Evolutionary conservation across 2,797 vertebrate species (phyloP).

Genomic region (Gastrophryne carolinensis): DNA sequence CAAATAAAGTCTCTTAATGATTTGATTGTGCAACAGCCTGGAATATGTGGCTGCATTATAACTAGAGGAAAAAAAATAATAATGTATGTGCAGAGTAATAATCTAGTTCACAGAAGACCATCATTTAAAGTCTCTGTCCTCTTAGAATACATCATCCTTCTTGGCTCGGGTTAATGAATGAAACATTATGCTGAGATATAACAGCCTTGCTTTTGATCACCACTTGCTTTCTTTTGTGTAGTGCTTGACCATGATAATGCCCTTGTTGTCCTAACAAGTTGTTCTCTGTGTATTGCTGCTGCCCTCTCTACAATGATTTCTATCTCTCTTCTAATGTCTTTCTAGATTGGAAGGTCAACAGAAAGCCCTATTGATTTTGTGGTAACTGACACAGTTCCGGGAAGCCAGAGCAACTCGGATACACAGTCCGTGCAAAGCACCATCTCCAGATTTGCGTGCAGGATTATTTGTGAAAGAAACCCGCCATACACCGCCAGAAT

Average conservation of each 20-base stretch:
- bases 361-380: conserved; percentile 98
- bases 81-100: neutral
- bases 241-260: neutral
- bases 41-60: neutral
- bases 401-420: conserved; percentile 91
- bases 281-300: neutral
- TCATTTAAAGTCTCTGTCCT: neutral
- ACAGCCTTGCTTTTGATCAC: neutral
- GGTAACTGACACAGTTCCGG: conserved; percentile 96
- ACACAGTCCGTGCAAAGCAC: conserved; percentile 97
- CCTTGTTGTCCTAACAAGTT: neutral
- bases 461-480: conserved; percentile 94
- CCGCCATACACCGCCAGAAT: conserved; percentile 93
- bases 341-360: conserved; percentile 92
- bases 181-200: neutral
- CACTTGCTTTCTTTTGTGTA: neutral
- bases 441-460: conserved; percentile 96
- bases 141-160: neutral
- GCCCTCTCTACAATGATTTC: neutral
- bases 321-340: conserved; percentile 42
- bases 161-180: neutral
- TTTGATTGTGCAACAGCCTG: neutral
- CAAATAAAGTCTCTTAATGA: neutral
- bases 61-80: neutral
- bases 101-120: neutral